phyloP scores from a whole-genome alignment of 2,113 vertebrate genomes.

The Phyllopteryx taeniolatus region DNA sequence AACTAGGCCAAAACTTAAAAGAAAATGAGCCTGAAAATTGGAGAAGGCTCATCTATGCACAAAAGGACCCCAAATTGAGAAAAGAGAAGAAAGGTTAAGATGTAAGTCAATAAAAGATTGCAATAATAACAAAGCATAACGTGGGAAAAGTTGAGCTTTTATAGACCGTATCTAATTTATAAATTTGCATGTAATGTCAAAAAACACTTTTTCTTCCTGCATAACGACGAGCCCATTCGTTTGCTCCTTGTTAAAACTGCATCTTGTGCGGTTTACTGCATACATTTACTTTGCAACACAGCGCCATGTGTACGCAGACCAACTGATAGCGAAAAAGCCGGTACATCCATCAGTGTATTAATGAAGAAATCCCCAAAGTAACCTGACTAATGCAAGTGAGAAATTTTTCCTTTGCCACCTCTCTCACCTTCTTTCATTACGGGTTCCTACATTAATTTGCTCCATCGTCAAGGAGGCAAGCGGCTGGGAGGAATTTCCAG shows the following conservation, averaged over 20 bases:
- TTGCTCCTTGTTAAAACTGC: neutral
- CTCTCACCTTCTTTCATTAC: constrained; percentile 6
- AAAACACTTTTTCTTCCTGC: neutral
- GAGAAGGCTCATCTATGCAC: too few relatives aligned
- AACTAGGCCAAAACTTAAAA: too few relatives aligned
- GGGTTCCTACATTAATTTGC: constrained; percentile 44
- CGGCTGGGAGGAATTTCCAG: constrained; percentile 35
- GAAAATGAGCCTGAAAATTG: too few relatives aligned
- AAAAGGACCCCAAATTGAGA: neutral
- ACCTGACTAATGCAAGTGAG: constrained; percentile 23
- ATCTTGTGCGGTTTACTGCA: neutral
- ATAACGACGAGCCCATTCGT: neutral
- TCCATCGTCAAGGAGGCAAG: constrained; percentile 35
- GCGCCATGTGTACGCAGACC: neutral
- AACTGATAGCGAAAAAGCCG: constrained; percentile 4
- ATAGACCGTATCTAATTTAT: neutral
- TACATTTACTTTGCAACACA: neutral
- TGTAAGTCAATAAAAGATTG: too few relatives aligned
- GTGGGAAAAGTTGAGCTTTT: neutral
- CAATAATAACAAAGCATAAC: too few relatives aligned
- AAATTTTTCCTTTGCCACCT: constrained; percentile 8
- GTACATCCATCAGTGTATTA: neutral
- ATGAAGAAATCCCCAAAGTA: constrained; percentile 36
- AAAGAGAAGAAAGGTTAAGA: neutral
- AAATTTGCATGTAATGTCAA: too few relatives aligned